A percentile compares a stretch with the other conserved stretches of the same genome.
Evolutionary conservation across 2,797 vertebrate genomes (phyloP).

Genomic region (Aulostomus chinensis): DNA sequence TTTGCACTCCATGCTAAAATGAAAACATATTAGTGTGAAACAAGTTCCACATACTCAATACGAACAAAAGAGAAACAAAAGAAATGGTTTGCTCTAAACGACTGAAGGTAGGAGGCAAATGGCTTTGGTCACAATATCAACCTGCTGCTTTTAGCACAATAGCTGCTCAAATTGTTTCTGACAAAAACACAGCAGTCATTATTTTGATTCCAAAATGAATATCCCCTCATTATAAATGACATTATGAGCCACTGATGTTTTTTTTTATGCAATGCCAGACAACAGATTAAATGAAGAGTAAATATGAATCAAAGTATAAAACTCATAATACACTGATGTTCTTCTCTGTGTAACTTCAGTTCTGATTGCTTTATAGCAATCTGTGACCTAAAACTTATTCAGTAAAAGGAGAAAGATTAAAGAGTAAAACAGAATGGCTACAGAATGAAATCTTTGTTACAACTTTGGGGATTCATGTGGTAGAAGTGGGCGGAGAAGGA

Average conservation of each 20-base stretch:
- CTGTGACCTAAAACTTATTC: no score
- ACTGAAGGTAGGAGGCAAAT: constrained; percentile 7
- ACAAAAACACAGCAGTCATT: constrained; percentile 4
- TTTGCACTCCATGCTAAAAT: constrained; percentile 42
- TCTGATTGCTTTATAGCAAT: no score
- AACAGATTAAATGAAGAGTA: no score
- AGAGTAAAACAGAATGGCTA: no score
- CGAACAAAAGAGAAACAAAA: constrained; percentile 37
- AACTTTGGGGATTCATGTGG: no score
- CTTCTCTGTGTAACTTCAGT: no score
- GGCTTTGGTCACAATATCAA: constrained; percentile 19
- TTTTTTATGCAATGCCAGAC: no score
- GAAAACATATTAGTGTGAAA: constrained; percentile 53
- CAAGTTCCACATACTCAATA: constrained; percentile 37
- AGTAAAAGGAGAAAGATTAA: no score
- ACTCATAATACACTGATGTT: no score
- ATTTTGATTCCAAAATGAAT: constrained; percentile 19
- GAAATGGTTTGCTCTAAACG: constrained; percentile 8
- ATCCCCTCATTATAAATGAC: constrained; percentile 1
- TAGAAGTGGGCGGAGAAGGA: no score
- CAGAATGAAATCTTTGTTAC: no score
- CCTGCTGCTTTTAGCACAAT: constrained; percentile 20
- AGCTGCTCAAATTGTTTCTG: constrained; percentile 16
- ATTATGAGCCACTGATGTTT: neutral
- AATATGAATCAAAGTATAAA: no score